Percentiles rank a stretch among this genome's conserved stretches.
Evolutionary conservation across 2,888 invertebrate species (phyloP).

Genomic region (Teleogryllus oceanicus): DNA sequence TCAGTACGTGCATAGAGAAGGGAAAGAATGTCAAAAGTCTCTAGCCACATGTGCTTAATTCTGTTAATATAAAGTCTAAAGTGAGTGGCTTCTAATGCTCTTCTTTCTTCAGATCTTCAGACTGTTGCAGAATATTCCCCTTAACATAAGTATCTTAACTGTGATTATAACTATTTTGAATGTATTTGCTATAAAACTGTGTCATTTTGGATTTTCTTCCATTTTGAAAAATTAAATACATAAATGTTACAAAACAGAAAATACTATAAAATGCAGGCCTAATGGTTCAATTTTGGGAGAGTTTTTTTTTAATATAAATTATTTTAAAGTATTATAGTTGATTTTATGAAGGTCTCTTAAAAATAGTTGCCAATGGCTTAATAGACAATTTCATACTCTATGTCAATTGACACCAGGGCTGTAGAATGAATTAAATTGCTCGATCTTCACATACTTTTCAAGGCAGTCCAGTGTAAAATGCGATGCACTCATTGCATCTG

Average conservation of each 20-base stretch:
- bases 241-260: slow-evolving; percentile 34
- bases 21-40: neutral
- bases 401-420: slow-evolving; percentile 38
- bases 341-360: slow-evolving; percentile 35
- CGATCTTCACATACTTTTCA: slow-evolving; percentile 30
- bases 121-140: slow-evolving; percentile 32
- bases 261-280: slow-evolving; percentile 35
- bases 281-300: slow-evolving; percentile 36
- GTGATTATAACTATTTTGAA: slow-evolving; percentile 37
- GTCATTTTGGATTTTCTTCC: slow-evolving; percentile 36
- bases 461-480: slow-evolving; percentile 33
- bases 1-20: neutral
- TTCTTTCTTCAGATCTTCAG: slow-evolving; percentile 30
- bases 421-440: slow-evolving; percentile 32
- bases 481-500: slow-evolving; percentile 33
- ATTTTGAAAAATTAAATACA: slow-evolving; percentile 33
- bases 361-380: slow-evolving; percentile 36
- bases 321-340: slow-evolving; percentile 24
- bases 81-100: slow-evolving; percentile 33
- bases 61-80: slow-evolving; percentile 32
- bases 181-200: slow-evolving; percentile 37
- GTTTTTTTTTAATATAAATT: slow-evolving; percentile 34
- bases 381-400: slow-evolving; percentile 37
- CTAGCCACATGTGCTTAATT: slow-evolving; percentile 22
- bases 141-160: slow-evolving; percentile 34